Evolutionary conservation across 2,888 invertebrate species (phyloP), one percentile per base, ranked within the genome.

Genomic region (Glyphotaelius pellucidus): DNA sequence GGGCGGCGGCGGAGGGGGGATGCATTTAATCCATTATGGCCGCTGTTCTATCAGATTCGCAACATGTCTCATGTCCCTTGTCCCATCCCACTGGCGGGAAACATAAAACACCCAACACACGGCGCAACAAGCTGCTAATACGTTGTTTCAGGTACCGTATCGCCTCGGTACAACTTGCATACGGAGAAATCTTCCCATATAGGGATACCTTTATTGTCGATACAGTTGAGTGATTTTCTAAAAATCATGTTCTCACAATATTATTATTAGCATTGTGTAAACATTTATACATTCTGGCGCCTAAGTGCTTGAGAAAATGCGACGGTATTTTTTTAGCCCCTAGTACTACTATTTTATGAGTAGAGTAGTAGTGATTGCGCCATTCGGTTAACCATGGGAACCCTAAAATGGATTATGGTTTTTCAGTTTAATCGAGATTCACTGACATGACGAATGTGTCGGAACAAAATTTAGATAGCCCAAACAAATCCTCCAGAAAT

Each of bases 141-240:
- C 25, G 67, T n/a, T 67, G 67, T 67, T 67, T 67, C 67, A n/a
- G 67, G 67, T 67, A 67, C 67, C 67, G 25, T 67, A 67, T 67
- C 67, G 67, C 67, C 67, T 67, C 67, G n/a, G 67, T 25, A 67
- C 67, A n/a, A 67, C 67, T 25, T 67, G 25, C 67, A 67, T n/a
- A 67, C 67, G 67, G 87, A 87, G 87, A 87, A 87, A 87, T 87
- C 31, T 67, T 52, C 30, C 87, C 83, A 47, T 87, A 47, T 87
- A 87, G 30, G 52, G 87, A 86, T 86, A n/a, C 15, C 47, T 38
- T 32, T 15, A 81, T 81, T 32, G 31, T 42, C 86, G 38, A 52
- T 87, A 67, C 67, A 52, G 87, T 67, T 52, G 87, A 19, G 31
- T 15, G 47, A n/a, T 87, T 87, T 67, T 87, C 47, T 47, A 47